Evolutionary conservation across 2,888 invertebrate genomes (phyloP).

Genomic region (Heliothis peltigera): DNA sequence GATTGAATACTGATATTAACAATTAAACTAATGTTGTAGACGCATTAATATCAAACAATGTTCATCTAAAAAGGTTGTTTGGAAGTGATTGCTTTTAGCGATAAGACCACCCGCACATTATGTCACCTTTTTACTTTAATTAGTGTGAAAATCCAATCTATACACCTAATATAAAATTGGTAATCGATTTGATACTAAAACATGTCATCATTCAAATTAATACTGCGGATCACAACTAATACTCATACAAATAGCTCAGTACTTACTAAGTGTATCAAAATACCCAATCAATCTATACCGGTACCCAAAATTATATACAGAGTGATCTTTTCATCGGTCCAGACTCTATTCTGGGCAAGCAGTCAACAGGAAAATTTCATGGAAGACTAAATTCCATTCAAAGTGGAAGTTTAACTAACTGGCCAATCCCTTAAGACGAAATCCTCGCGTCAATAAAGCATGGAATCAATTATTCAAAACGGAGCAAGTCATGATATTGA

Average conservation of each 20-base stretch:
- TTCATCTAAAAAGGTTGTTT: no score
- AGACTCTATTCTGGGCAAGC: slow-evolving; percentile 29
- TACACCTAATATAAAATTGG: no score
- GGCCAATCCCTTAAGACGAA: slow-evolving; percentile 52
- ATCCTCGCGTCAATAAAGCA: slow-evolving; percentile 61
- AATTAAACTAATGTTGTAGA: no score
- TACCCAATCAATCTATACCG: background rate
- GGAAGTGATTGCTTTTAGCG: no score
- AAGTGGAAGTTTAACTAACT: slow-evolving; percentile 67
- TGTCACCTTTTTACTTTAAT: no score
- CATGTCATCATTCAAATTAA: no score
- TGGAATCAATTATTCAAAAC: slow-evolving; percentile 71
- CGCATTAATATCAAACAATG: no score
- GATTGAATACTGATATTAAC: no score
- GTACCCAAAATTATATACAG: slow-evolving; percentile 14
- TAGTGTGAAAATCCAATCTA: no score
- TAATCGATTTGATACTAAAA: no score
- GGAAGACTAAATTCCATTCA: slow-evolving; percentile 56
- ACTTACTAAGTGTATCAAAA: background rate
- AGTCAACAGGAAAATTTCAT: slow-evolving; percentile 44
- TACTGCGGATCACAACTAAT: no score
- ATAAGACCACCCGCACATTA: no score
- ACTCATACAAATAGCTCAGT: background rate
- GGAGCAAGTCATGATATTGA: slow-evolving; percentile 62
- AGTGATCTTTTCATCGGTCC: slow-evolving; percentile 34